Evolutionary conservation across 2,113 vertebrate species (phyloP).

Genomic region (Nymphicus hollandicus): DNA sequence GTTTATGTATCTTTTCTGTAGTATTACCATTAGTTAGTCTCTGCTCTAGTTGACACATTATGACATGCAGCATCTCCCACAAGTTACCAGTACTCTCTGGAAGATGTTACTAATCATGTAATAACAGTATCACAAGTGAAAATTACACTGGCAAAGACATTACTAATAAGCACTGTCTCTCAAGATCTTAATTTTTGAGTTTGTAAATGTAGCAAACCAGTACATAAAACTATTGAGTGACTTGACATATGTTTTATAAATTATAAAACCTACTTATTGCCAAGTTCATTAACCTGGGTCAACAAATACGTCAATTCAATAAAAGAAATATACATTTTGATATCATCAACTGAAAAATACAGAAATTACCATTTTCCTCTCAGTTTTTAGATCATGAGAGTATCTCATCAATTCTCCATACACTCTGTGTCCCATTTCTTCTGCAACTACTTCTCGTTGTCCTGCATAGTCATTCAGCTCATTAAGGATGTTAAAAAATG

Average conservation of each 20-base stretch:
- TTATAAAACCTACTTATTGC: neutral
- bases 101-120: neutral
- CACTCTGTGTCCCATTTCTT: constrained; percentile 95
- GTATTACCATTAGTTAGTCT: neutral
- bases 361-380: constrained; percentile 92
- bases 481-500: constrained; percentile 94
- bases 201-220: neutral
- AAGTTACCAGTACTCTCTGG: neutral
- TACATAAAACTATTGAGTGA: neutral
- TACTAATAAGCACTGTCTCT: neutral
- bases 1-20: neutral
- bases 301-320: neutral
- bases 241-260: neutral
- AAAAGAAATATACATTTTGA: neutral
- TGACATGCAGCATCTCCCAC: neutral
- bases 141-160: neutral
- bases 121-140: neutral
- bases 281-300: neutral
- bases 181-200: neutral
- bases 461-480: constrained; percentile 97
- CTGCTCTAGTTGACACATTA: neutral
- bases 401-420: constrained; percentile 96
- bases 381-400: constrained; percentile 91
- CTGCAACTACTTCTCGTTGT: constrained; percentile 96
- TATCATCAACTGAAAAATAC: neutral